Base-by-base conservation (phyloP, 2,888 invertebrate genomes). In the Halictus ligatus region DNA sequence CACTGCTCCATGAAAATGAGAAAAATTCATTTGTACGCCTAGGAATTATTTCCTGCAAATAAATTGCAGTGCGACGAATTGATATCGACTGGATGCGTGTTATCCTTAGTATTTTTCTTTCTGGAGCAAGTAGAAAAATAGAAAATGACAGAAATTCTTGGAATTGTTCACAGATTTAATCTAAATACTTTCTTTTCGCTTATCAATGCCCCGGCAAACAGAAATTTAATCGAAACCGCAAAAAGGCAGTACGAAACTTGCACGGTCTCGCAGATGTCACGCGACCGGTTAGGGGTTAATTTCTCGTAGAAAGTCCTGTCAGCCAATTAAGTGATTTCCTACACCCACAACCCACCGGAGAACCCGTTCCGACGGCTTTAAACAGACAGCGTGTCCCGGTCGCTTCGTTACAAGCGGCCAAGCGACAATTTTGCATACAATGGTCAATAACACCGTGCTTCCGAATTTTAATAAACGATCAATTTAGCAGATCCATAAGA, bases 381-480 rank as follows among this genome's bases (percentile, higher is more conserved):
- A 29, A 25, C 29, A 29, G 15, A 18, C 29, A 35, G 8, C 29
- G 18, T 67, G 29, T 67, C 15, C 35, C 67, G 15, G 13, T 29
- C 67, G 29, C 18, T 67, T 67, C 67, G 67, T 35, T 67, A 67
- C 48, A 25, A n/a, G 13, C 43, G 12, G 71, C 46, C 46, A 35
- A 40, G 8, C 43, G 21, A 15, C 74, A 25, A 10, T 46, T 80
- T 83, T 81, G 81, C 71, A 81, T 75, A 71, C 48, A 83, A 81
- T 72, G 69, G 81, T 15, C 48, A 48, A 72, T 81, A 83, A 83
- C 60, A 60, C 75, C 15, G 40, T 60, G 60, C 50, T 48, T 40
- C 58, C 58, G 60, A 81, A 81, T 83, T 75, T 75, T 50, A 75
- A 75, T 60, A 71, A 83, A 81, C 54, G 75, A 75, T 60, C 75